Conservation (phyloP, 2,888 invertebrate species). For the Carpatolechia fugitivella region DNA sequence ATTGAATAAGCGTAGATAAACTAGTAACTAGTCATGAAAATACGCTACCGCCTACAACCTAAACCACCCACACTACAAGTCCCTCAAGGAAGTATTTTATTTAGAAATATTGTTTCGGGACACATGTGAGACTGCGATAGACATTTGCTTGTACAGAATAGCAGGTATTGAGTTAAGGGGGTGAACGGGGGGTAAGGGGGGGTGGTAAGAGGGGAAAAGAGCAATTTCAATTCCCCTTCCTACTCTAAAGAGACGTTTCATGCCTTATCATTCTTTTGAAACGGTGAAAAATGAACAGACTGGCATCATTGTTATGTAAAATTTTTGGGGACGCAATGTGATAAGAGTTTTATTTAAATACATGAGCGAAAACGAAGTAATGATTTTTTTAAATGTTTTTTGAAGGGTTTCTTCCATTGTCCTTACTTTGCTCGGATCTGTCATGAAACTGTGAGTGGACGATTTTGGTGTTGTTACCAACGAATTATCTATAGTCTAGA, state of each 20-base stretch:
- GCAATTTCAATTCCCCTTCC: conserved; percentile 49
- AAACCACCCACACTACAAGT: conserved; percentile 28
- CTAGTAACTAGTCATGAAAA: too few species aligned
- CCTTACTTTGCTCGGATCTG: background rate
- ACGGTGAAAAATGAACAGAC: conserved; percentile 22
- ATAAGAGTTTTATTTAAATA: conserved; percentile 17
- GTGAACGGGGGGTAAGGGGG: background rate
- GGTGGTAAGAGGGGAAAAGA: conserved; percentile 26
- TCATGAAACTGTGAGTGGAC: too few species aligned
- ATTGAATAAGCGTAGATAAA: too few species aligned
- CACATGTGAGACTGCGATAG: conserved; percentile 50
- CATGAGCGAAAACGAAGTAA: conserved; percentile 22
- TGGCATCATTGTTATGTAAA: conserved; percentile 25
- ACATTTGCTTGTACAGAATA: conserved; percentile 37
- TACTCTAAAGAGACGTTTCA: conserved; percentile 6
- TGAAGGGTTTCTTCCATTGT: background rate
- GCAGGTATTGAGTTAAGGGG: conserved; percentile 52
- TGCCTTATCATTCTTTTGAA: conserved; percentile 18
- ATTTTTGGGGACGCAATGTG: conserved; percentile 15
- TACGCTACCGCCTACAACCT: conserved; percentile 8
- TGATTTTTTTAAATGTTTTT: background rate
- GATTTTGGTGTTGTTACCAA: too few species aligned
- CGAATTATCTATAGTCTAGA: too few species aligned
- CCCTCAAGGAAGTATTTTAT: conserved; percentile 61
- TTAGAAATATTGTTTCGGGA: conserved; percentile 70